Conservation (phyloP, 2,888 invertebrate species). For the Baronia brevicornis region DNA sequence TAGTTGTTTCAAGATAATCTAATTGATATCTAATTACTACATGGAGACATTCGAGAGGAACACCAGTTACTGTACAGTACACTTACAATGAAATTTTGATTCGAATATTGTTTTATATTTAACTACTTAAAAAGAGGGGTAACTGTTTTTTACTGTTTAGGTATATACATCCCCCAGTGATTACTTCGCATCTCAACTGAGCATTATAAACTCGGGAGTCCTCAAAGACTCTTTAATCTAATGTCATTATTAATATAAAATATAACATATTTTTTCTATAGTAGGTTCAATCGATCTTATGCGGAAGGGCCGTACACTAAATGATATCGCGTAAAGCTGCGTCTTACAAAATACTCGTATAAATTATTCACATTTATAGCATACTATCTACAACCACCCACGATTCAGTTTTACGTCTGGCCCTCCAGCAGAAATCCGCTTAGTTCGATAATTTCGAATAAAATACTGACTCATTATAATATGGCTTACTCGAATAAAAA, state of each 20-base stretch:
- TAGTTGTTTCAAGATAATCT: slow-evolving; percentile 49
- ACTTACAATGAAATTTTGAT: slow-evolving; percentile 42
- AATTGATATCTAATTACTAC: slow-evolving; percentile 58
- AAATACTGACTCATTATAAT: slow-evolving; percentile 74
- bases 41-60: slow-evolving; percentile 70
- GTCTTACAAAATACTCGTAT: slow-evolving; percentile 75
- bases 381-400: slow-evolving; percentile 73
- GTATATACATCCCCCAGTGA: slow-evolving; percentile 60
- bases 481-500: slow-evolving; percentile 71
- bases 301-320: slow-evolving; percentile 61
- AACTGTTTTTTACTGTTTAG: slow-evolving; percentile 40
- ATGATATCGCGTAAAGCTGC: slow-evolving; percentile 72
- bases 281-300: slow-evolving; percentile 39
- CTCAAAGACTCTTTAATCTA: slow-evolving; percentile 51
- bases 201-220: slow-evolving; percentile 62
- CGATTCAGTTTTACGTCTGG: slow-evolving; percentile 55
- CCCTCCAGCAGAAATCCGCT: slow-evolving; percentile 61
- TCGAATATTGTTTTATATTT: slow-evolving; percentile 50
- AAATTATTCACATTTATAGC: slow-evolving; percentile 76
- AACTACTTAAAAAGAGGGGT: slow-evolving; percentile 55
- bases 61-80: slow-evolving; percentile 71
- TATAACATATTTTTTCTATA: slow-evolving; percentile 35
- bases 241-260: slow-evolving; percentile 62
- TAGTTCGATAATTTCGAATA: slow-evolving; percentile 59
- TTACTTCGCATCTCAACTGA: slow-evolving; percentile 56